Percentiles rank a stretch among this genome's conserved stretches.
Evolutionary conservation across 64 coral and sea anemone genomes (phyloP).

Genomic region (Cladopsammia gracilis): DNA sequence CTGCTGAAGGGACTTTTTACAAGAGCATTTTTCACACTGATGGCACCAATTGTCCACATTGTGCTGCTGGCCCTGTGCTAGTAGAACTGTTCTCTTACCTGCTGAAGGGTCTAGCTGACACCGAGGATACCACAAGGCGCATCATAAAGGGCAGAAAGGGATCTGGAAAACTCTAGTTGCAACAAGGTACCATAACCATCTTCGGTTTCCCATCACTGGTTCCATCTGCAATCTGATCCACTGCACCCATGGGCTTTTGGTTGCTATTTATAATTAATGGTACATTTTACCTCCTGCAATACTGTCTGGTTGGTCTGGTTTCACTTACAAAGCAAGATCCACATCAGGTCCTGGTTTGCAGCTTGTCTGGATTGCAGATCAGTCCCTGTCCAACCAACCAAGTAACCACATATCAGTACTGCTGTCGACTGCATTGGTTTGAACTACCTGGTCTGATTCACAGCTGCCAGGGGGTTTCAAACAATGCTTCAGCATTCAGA

Average conservation of each 20-base stretch:
- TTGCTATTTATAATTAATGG: neutral
- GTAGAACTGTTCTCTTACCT: neutral
- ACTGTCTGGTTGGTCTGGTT: neutral
- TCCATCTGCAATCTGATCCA: neutral
- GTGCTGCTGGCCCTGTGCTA: neutral
- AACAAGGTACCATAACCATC: neutral
- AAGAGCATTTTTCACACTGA: neutral
- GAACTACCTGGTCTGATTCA: neutral
- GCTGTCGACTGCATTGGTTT: neutral
- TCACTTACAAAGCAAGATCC: neutral
- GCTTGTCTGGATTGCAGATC: neutral
- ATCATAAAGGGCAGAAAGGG: neutral
- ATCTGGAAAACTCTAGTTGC: neutral
- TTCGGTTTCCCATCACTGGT: neutral
- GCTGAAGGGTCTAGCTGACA: neutral
- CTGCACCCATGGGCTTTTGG: conserved; percentile 25
- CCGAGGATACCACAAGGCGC: neutral
- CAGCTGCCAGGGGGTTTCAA: neutral
- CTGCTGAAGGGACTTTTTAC: neutral
- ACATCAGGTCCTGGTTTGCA: neutral
- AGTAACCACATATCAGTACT: neutral
- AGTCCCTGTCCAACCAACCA: neutral
- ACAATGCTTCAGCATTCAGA: conserved; percentile 46
- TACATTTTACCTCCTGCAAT: neutral
- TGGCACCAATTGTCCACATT: no score